Base-by-base conservation (phyloP, 2,113 vertebrate species). In the Daboia siamensis region DNA sequence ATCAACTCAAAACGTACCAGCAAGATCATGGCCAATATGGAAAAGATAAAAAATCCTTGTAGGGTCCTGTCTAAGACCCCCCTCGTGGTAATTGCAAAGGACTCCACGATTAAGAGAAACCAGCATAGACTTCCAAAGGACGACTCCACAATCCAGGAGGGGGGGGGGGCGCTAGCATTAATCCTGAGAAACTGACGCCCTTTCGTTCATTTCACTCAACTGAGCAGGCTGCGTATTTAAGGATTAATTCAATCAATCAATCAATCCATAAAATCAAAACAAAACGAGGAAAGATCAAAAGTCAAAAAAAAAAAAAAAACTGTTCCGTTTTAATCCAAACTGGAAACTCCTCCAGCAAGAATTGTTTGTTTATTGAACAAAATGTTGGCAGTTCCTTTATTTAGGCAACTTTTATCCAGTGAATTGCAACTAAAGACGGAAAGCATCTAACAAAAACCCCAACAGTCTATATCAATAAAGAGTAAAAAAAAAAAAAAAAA, bases 141-240 rank as follows among this genome's bases (percentile, higher is more conserved):
- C 3, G 5, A 1, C 15, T 44, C 24, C 20, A 55, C 57, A 29
- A n/a, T 48, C 21, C 59, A 59, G 54, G 6, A 24, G 12, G n/a
- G n/a, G n/a, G n/a, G n/a, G n/a, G n/a, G n/a, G n/a, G n/a, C 24
- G 0, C 85, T 6, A 1, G 52, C 11, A 5, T 23, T 8, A 20
- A 39, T 33, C 29, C 29, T 17, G 87, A 51, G 51, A 87, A 54
- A 39, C 1, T 55, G 17, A 33, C 24, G 87, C 29, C 23, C 9
- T 21, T 55, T 39, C 17, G 2, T 55, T 33, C 51, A 39, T n/a
- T 21, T 33, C n/a, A 21, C 44, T 57, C 87, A 39, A 57, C 4
- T 44, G 20, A 13, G 2, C 33, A 57, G 23, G 54, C 20, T 26
- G 54, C n/a, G 12, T 39, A 21, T 13, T 88, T 33, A 56, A 33